Evolutionary conservation across 2,797 vertebrate genomes (phyloP).

Genomic region (Chiloscyllium punctatum): DNA sequence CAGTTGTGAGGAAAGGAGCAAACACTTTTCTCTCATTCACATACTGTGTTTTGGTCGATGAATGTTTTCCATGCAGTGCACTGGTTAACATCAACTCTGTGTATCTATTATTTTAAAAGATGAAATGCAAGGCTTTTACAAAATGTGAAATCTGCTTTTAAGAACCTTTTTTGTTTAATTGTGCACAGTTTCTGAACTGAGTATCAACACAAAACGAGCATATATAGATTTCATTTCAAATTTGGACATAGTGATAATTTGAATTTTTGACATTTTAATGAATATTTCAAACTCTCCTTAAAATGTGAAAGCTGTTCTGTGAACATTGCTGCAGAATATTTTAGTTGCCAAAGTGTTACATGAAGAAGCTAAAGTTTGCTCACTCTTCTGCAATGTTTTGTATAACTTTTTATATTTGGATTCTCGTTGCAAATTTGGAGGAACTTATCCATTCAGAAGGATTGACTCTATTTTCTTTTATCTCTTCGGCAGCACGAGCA

Average conservation of each 20-base stretch:
- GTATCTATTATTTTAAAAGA: not conserved
- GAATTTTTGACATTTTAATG: not conserved
- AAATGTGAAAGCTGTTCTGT: not conserved
- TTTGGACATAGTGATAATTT: not conserved
- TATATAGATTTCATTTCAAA: not conserved
- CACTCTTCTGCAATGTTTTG: not conserved
- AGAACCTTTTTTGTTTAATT: not conserved
- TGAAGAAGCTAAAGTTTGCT: not conserved
- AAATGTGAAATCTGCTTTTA: not conserved
- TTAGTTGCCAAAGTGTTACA: not conserved
- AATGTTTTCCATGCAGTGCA: not conserved
- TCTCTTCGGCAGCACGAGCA: slow-evolving; percentile 75
- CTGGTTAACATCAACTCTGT: not conserved
- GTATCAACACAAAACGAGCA: not conserved
- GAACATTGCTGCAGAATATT: not conserved
- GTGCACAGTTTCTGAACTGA: not conserved
- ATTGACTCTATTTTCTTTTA: slow-evolving; percentile 14
- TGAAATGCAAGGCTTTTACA: not conserved
- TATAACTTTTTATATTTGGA: not conserved
- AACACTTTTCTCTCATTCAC: no score
- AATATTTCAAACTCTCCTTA: not conserved
- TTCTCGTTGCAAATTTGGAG: not conserved
- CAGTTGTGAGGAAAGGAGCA: no score
- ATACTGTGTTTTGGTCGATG: no score
- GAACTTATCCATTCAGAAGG: not conserved